phyloP scores from a whole-genome alignment of 2,113 vertebrate genomes.

The Numenius arquata region DNA sequence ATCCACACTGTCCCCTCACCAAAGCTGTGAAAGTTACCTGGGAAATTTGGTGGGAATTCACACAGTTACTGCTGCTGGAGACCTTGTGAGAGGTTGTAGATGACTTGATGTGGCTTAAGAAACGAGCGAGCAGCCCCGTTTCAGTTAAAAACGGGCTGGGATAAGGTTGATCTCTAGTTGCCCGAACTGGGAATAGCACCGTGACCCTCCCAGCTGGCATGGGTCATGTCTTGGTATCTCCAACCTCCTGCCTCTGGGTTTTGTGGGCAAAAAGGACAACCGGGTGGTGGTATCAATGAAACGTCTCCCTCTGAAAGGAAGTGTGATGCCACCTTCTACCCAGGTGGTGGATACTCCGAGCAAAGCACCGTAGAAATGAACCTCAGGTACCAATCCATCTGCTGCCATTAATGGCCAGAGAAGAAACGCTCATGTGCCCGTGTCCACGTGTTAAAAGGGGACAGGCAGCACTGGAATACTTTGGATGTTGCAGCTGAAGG shows the following conservation, averaged over 20 bases:
- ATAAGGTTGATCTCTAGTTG: not conserved
- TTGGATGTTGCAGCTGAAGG: not conserved
- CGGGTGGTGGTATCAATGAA: not conserved
- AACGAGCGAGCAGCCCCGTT: not conserved
- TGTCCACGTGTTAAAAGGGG: accelerated
- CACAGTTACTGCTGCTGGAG: not conserved
- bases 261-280: too few relatives aligned
- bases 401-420: accelerated
- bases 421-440: accelerated
- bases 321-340: not conserved
- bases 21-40: not conserved
- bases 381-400: accelerated
- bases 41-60: not conserved
- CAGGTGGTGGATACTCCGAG: accelerated
- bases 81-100: not conserved
- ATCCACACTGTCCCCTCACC: not conserved
- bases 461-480: not conserved
- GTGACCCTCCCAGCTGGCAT: not conserved
- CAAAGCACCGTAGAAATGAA: accelerated
- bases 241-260: not conserved
- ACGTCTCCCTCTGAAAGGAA: not conserved
- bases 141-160: not conserved
- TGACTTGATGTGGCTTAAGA: not conserved
- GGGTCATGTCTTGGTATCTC: not conserved
- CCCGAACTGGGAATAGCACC: not conserved